Percentiles rank a stretch among this genome's conserved stretches.
Conservation (phyloP, 2,113 vertebrate genomes). For the Struthidea cinerea region DNA sequence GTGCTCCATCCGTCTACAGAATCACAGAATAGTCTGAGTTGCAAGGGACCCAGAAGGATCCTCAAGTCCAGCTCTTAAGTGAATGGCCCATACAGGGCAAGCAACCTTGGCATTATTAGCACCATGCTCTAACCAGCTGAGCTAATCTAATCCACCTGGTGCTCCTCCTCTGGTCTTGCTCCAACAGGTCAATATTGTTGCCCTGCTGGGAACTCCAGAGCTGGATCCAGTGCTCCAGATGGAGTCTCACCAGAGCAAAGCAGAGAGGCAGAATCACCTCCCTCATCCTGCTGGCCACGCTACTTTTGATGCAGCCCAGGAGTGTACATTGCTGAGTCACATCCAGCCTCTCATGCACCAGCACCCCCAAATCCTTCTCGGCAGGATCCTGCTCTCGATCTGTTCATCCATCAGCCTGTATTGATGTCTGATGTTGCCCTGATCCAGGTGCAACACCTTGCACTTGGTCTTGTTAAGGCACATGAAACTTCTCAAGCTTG, state of each 20-base stretch:
- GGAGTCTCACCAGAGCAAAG: neutral
- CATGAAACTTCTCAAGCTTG: neutral
- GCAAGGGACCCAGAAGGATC: neutral
- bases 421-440: neutral
- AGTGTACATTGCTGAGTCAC: neutral
- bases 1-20: fast-evolving
- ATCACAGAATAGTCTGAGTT: neutral
- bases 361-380: neutral
- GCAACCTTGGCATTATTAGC: neutral
- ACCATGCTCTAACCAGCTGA: neutral
- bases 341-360: neutral
- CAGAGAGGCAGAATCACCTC: neutral
- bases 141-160: neutral
- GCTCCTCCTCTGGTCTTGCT: neutral
- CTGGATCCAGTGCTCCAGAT: fast-evolving
- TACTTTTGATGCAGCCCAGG: neutral
- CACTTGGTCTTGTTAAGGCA: neutral
- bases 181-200: neutral
- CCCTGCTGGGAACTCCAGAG: neutral
- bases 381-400: neutral
- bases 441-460: neutral
- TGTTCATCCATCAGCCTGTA: neutral
- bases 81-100: neutral
- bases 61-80: neutral
- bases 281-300: neutral